Percentiles rank a stretch among this genome's conserved stretches.
Evolutionary conservation across 2,888 invertebrate species (phyloP).

Genomic region (Spialia ferax): DNA sequence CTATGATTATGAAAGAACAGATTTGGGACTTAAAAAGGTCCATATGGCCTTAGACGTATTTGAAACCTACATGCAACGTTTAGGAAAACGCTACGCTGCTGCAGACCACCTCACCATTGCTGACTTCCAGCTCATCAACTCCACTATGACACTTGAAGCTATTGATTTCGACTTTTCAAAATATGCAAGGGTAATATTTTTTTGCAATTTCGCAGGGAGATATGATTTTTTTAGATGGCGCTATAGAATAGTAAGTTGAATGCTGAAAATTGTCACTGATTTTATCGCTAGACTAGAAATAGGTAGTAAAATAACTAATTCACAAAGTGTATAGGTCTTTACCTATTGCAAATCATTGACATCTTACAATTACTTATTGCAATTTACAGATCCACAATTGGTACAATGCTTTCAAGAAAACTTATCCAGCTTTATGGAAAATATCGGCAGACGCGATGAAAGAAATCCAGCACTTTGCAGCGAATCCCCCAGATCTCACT

Average conservation of each 20-base stretch:
- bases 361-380: too few species aligned
- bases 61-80: slow-evolving; percentile 88
- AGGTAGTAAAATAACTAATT: too few species aligned
- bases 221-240: too few species aligned
- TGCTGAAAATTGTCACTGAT: too few species aligned
- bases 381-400: slow-evolving; percentile 83
- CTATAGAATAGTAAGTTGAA: too few species aligned
- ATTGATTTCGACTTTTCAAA: slow-evolving; percentile 88
- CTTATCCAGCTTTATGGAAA: slow-evolving; percentile 90
- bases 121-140: slow-evolving; percentile 90
- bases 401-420: slow-evolving; percentile 90
- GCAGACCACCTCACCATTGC: slow-evolving; percentile 91
- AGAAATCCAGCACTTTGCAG: slow-evolving; percentile 89
- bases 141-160: slow-evolving; percentile 91
- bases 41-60: slow-evolving; percentile 89
- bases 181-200: slow-evolving; percentile 79
- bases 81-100: slow-evolving; percentile 89
- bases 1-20: slow-evolving; percentile 90
- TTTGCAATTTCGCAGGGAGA: background rate
- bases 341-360: too few species aligned
- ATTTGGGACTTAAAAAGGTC: slow-evolving; percentile 89
- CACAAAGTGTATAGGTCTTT: too few species aligned
- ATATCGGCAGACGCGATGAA: slow-evolving; percentile 90
- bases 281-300: too few species aligned
- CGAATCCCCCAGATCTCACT: slow-evolving; percentile 91